Evolutionary conservation across 2,797 vertebrate species (phyloP).

Genomic region (Peromyscus eremicus): DNA sequence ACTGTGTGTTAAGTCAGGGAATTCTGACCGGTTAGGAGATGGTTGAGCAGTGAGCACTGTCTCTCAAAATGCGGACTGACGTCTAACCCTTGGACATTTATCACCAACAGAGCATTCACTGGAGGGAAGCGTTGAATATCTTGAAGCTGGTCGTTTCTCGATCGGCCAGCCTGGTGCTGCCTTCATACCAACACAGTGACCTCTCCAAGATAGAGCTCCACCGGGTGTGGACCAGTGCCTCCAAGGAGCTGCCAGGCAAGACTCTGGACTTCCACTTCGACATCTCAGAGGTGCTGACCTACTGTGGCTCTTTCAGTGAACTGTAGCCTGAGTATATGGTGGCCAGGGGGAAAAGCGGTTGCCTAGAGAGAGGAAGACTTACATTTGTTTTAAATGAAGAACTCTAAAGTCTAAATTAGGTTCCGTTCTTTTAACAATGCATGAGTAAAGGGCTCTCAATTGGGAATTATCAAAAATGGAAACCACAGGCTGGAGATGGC

Average conservation of each 20-base stretch:
- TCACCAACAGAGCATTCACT: slow-evolving; percentile 94
- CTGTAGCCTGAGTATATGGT: not conserved
- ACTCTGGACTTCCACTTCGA: slow-evolving; percentile 99
- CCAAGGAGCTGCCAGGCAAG: slow-evolving; percentile 98
- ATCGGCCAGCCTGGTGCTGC: slow-evolving; percentile 97
- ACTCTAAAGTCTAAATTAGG: not conserved
- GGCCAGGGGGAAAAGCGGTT: not conserved
- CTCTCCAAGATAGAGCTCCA: slow-evolving; percentile 97
- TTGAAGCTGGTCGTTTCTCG: slow-evolving; percentile 98
- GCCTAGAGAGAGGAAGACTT: not conserved
- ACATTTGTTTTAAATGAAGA: not conserved
- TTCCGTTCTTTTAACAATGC: not conserved
- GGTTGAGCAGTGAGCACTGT: not conserved
- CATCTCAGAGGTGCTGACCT: slow-evolving; percentile 94
- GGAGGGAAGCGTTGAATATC: slow-evolving; percentile 98
- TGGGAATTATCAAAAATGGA: slow-evolving; percentile 57
- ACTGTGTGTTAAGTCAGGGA: slow-evolving; percentile 21
- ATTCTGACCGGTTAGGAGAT: not conserved
- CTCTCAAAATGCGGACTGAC: not conserved
- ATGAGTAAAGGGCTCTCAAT: not conserved
- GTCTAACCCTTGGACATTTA: not conserved
- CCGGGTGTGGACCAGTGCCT: slow-evolving; percentile 96
- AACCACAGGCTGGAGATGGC: not conserved
- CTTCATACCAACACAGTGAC: slow-evolving; percentile 94
- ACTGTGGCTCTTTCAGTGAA: not conserved